A percentile compares a stretch with the other conserved stretches of the same genome.
Evolutionary conservation across 2,113 vertebrate species (phyloP).

Genomic region (Myodes glareolus): DNA sequence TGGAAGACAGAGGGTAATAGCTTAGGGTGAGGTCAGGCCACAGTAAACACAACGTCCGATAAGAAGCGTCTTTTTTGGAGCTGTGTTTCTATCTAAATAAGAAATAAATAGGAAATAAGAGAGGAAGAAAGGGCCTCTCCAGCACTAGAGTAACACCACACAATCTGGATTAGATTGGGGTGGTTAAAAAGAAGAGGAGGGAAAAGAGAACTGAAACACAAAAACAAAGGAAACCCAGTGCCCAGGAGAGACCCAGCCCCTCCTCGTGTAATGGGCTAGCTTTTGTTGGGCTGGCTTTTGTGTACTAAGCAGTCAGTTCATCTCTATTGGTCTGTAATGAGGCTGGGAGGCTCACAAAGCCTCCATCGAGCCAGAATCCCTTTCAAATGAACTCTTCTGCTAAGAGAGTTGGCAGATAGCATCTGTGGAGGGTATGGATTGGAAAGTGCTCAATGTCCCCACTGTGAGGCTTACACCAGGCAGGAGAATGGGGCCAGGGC

Average conservation of each 20-base stretch:
- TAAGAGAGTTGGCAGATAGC: constrained; percentile 72
- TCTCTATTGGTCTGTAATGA: constrained; percentile 75
- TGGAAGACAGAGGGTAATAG: background rate
- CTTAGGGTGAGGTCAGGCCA: background rate
- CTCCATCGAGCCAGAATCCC: constrained; percentile 63
- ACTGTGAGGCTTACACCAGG: constrained; percentile 15
- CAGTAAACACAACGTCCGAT: background rate
- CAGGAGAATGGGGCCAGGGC: constrained; percentile 49
- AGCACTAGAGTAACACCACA: background rate
- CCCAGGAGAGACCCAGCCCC: constrained; percentile 53
- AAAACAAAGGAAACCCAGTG: constrained; percentile 46
- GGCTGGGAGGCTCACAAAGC: constrained; percentile 69
- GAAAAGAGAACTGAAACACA: background rate
- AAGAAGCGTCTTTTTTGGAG: background rate
- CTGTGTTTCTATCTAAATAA: background rate
- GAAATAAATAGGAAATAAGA: background rate
- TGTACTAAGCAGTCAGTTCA: constrained; percentile 70
- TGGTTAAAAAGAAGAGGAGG: constrained; percentile 6
- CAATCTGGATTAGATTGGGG: background rate
- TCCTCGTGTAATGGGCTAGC: constrained; percentile 57
- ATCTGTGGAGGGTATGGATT: constrained; percentile 50
- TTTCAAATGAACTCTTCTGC: constrained; percentile 72
- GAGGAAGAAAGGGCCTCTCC: background rate
- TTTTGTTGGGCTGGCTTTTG: constrained; percentile 72
- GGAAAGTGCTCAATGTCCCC: constrained; percentile 41